Evolutionary conservation across 1,140 invertebrate species (phyloP).

Genomic region (Zaprionus camerounensis): DNA sequence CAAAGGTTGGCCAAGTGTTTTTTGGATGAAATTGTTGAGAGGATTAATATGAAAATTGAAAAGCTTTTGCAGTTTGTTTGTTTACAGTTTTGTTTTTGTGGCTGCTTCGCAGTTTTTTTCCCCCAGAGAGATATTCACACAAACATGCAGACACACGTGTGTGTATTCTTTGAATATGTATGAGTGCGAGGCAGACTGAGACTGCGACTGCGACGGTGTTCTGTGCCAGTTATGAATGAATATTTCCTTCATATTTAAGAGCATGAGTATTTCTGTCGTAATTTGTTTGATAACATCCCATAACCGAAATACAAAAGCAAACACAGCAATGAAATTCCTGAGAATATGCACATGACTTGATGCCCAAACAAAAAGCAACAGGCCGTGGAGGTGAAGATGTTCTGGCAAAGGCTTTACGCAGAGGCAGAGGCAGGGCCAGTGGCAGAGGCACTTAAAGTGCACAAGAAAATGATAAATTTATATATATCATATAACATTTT

Average conservation of each 20-base stretch:
- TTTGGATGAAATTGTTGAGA: constrained; percentile 64
- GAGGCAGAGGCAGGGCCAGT: background rate
- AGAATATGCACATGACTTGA: constrained; percentile 16
- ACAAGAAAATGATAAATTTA: too few species aligned
- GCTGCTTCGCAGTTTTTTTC: background rate
- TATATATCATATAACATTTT: background rate
- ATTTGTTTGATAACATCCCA: constrained; percentile 54
- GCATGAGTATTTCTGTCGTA: constrained; percentile 26
- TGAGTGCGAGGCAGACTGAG: background rate
- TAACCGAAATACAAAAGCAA: constrained; percentile 24
- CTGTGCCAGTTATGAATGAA: constrained; percentile 37
- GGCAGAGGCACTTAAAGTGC: too few species aligned
- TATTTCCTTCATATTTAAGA: constrained; percentile 31
- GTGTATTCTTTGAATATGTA: background rate
- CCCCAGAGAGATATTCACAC: background rate
- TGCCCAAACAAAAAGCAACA: constrained; percentile 23
- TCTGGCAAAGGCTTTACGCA: background rate
- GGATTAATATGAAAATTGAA: constrained; percentile 79
- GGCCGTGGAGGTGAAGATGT: background rate
- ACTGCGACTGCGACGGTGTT: background rate
- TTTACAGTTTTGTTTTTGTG: constrained; percentile 49
- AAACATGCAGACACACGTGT: background rate
- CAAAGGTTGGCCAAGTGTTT: constrained; percentile 3
- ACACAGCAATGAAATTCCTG: constrained; percentile 20
- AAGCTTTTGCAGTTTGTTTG: constrained; percentile 66